phyloP scores from a whole-genome alignment of 2,888 invertebrate species.

The Acrocyrtus sp. region DNA sequence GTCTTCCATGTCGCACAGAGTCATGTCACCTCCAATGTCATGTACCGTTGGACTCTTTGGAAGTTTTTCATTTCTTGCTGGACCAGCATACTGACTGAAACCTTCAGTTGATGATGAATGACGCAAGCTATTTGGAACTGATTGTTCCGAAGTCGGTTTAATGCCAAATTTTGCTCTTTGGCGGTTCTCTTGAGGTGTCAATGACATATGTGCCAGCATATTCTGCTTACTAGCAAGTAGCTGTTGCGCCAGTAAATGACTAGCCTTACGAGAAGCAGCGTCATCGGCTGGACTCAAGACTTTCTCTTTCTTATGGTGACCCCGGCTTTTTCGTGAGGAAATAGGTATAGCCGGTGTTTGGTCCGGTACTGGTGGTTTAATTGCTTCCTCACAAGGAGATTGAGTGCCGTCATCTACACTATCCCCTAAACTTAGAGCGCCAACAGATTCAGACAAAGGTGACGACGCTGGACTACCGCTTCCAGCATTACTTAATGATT shows the following conservation, averaged over 20 bases:
- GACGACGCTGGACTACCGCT: not conserved
- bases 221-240: constrained; percentile 57
- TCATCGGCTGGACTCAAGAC: not conserved
- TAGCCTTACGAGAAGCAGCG: too few relatives aligned
- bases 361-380: not conserved
- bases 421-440: not conserved
- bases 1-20: constrained; percentile 53
- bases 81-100: not conserved
- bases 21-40: constrained; percentile 29
- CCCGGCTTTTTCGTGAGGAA: too few relatives aligned
- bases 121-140: not conserved
- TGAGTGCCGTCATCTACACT: not conserved
- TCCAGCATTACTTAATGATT: not conserved
- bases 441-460: not conserved
- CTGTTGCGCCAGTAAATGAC: constrained; percentile 39
- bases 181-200: constrained; percentile 56
- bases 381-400: not conserved
- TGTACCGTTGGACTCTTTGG: constrained; percentile 25
- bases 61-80: not conserved
- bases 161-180: constrained; percentile 22
- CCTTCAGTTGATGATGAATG: constrained; percentile 16
- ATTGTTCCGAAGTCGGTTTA: not conserved
- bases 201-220: constrained; percentile 52
- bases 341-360: not conserved
- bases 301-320: too few relatives aligned